phyloP scores from a whole-genome alignment of 2,888 invertebrate genomes.

The Pasiphila rectangulata region DNA sequence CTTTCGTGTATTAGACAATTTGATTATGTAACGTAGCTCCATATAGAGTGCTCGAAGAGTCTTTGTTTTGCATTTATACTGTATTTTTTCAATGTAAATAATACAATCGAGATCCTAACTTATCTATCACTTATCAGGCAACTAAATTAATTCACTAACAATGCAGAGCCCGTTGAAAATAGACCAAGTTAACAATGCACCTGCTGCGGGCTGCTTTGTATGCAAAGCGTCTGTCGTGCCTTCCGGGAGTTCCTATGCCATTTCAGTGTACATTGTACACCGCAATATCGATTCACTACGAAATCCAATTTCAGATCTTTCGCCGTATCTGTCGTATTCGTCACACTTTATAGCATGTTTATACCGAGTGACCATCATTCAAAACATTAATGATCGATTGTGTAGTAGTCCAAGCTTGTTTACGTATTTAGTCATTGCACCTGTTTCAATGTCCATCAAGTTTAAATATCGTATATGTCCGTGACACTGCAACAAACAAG shows the following conservation, averaged over 20 bases:
- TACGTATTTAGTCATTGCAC: constrained; percentile 23
- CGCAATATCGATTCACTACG: constrained; percentile 3
- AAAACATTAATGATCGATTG: constrained; percentile 12
- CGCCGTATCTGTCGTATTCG: too few relatives aligned
- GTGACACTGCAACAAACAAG: constrained; percentile 43
- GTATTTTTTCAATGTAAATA: constrained; percentile 18
- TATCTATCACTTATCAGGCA: constrained; percentile 15
- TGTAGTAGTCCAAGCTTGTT: constrained; percentile 5
- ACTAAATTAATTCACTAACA: constrained; percentile 31
- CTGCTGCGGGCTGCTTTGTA: constrained; percentile 41
- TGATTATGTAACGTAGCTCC: constrained; percentile 24
- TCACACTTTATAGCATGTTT: neutral
- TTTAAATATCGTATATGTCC: constrained; percentile 43
- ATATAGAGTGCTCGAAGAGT: constrained; percentile 7
- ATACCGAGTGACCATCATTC: neutral
- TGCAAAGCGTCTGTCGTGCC: constrained; percentile 26
- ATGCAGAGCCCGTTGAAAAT: constrained; percentile 33
- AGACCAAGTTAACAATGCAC: constrained; percentile 43
- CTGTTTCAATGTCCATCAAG: constrained; percentile 45
- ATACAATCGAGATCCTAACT: constrained; percentile 25
- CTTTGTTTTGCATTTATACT: constrained; percentile 23
- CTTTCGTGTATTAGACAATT: constrained; percentile 42
- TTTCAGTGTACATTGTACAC: constrained; percentile 16
- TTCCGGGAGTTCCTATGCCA: constrained; percentile 33
- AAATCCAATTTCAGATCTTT: constrained; percentile 7